phyloP scores from a whole-genome alignment of 1,140 invertebrate species.

The Tetramorium simillimum region DNA sequence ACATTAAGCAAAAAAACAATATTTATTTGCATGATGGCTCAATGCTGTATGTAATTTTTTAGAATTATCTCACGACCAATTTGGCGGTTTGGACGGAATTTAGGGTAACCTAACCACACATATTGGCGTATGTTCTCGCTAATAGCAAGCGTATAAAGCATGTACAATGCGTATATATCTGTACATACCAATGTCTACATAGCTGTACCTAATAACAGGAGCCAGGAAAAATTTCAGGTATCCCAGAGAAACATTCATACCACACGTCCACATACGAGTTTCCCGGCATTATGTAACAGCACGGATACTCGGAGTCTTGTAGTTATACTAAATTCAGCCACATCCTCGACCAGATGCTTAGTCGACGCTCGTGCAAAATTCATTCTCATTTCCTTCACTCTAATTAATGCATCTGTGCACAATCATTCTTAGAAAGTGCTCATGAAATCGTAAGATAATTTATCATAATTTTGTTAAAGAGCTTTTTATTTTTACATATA shows the following conservation, averaged over 20 bases:
- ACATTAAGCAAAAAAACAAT: neutral
- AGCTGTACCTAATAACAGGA: neutral
- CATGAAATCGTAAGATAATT: neutral
- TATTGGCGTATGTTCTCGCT: slow-evolving; percentile 15
- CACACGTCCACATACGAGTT: neutral
- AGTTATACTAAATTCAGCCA: slow-evolving; percentile 2
- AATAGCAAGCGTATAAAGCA: slow-evolving; percentile 25
- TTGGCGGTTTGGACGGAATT: neutral
- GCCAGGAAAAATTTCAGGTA: slow-evolving; percentile 24
- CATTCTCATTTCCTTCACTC: slow-evolving; percentile 21
- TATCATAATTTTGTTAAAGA: neutral
- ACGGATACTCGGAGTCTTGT: neutral
- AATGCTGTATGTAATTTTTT: neutral
- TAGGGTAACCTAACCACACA: slow-evolving; percentile 35
- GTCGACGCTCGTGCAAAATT: slow-evolving; percentile 8
- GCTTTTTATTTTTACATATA: neutral
- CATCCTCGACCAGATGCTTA: neutral
- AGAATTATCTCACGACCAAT: neutral
- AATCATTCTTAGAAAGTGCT: neutral
- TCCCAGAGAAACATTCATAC: neutral
- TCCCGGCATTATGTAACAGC: neutral
- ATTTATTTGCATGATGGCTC: neutral
- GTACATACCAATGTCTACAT: neutral
- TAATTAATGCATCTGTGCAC: slow-evolving; percentile 7
- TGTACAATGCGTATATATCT: neutral